A percentile compares a stretch with the other conserved stretches of the same genome.
Conservation (phyloP, 2,113 vertebrate species). For the Prinia subflava region DNA sequence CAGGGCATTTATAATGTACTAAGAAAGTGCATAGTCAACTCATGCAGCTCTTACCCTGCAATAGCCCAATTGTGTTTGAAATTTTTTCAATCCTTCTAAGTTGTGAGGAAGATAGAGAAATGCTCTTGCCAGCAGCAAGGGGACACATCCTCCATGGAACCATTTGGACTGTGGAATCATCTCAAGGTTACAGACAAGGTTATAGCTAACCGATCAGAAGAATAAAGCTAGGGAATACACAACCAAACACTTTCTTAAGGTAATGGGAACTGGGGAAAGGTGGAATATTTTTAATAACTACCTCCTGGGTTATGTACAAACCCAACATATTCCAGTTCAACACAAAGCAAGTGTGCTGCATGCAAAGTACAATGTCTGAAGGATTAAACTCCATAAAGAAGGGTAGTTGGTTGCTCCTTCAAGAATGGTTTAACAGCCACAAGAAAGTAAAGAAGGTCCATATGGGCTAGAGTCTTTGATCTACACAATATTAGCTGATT, state of each 20-base stretch:
- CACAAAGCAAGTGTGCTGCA: not conserved
- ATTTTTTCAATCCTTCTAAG: not conserved
- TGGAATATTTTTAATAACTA: not conserved
- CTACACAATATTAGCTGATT: not conserved
- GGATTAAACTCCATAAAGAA: not conserved
- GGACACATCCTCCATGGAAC: accelerated
- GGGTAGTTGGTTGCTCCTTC: not conserved
- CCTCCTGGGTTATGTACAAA: not conserved
- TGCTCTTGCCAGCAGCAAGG: not conserved
- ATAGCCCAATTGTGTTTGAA: not conserved
- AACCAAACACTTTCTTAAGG: not conserved
- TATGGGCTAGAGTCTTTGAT: not conserved
- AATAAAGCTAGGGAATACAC: not conserved
- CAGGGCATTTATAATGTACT: not conserved
- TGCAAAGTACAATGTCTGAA: not conserved
- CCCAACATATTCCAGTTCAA: not conserved
- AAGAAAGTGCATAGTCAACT: not conserved
- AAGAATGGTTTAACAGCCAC: not conserved
- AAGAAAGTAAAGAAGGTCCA: not conserved
- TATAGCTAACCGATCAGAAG: not conserved
- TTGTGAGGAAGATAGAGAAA: not conserved
- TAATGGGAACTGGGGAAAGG: not conserved
- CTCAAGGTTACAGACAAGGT: not conserved
- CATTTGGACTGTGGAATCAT: not conserved
- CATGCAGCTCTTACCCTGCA: not conserved